A percentile compares a stretch with the other conserved stretches of the same genome.
Evolutionary conservation across 2,888 invertebrate species (phyloP).

Genomic region (Napeogenes sylphis): DNA sequence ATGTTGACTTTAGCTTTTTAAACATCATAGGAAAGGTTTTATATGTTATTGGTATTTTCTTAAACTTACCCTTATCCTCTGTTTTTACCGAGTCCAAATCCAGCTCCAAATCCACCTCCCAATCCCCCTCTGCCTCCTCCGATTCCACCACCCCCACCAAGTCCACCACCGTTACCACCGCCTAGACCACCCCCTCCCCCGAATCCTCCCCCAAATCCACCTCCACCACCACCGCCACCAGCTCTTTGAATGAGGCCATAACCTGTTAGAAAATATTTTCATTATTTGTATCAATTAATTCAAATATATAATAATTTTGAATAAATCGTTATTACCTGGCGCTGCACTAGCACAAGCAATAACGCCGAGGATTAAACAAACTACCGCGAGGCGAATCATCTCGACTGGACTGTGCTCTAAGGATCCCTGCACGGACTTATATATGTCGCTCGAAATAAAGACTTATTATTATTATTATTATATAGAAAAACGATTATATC

Average conservation of each 20-base stretch:
- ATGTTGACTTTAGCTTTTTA: no score
- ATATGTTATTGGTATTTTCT: not conserved
- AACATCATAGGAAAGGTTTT: not conserved
- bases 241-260: constrained; percentile 28
- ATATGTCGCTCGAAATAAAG: constrained; percentile 36
- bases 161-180: constrained; percentile 28
- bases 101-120: constrained; percentile 18
- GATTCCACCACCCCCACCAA: constrained; percentile 21
- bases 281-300: not conserved
- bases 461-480: constrained; percentile 31
- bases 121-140: constrained; percentile 31
- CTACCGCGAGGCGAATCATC: constrained; percentile 59
- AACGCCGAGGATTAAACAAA: constrained; percentile 55
- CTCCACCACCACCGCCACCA: constrained; percentile 31
- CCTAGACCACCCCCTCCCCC: constrained; percentile 31
- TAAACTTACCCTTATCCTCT: constrained; percentile 47
- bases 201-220: not conserved
- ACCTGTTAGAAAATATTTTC: constrained; percentile 15
- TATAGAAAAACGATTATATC: constrained; percentile 56
- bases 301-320: not conserved
- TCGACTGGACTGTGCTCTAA: constrained; percentile 40
- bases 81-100: constrained; percentile 31
- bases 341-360: constrained; percentile 53
- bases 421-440: constrained; percentile 41
- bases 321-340: constrained; percentile 47